These are phyloP conservation scores for Ichneumoninae sp. DNA, from an alignment of 2,888 invertebrate genomes.

Conservation along the genomic window DNA sequence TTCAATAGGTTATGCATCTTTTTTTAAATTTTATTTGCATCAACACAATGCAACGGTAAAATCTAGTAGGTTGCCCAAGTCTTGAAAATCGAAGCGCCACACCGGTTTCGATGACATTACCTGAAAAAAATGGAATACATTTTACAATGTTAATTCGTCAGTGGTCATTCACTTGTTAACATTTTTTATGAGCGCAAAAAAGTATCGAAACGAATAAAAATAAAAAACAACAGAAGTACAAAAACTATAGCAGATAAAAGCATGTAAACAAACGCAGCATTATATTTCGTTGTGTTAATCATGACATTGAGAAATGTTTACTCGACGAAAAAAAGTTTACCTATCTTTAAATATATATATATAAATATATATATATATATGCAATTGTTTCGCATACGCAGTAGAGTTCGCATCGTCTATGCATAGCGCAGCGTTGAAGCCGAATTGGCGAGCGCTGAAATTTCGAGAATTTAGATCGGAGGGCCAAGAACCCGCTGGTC, in stretches of 20 bases:
- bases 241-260: background rate
- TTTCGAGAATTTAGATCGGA: slow-evolving; percentile 35
- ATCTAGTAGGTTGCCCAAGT: too few relatives aligned
- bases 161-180: too few relatives aligned
- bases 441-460: slow-evolving; percentile 39
- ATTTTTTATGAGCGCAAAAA: too few relatives aligned
- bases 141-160: too few relatives aligned
- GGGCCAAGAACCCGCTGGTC: slow-evolving; percentile 37
- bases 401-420: background rate
- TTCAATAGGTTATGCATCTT: background rate
- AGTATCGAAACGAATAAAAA: too few relatives aligned
- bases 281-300: background rate
- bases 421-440: background rate
- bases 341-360: background rate
- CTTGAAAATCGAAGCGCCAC: too few relatives aligned
- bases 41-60: too few relatives aligned
- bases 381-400: background rate
- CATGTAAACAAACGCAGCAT: background rate
- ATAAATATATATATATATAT: background rate
- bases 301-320: background rate
- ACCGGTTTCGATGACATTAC: too few relatives aligned
- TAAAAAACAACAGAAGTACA: background rate
- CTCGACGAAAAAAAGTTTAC: background rate
- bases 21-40: background rate
- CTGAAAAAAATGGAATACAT: too few relatives aligned